Evolutionary conservation across 2,888 invertebrate genomes (phyloP).

Genomic region (Drosophila robusta): DNA sequence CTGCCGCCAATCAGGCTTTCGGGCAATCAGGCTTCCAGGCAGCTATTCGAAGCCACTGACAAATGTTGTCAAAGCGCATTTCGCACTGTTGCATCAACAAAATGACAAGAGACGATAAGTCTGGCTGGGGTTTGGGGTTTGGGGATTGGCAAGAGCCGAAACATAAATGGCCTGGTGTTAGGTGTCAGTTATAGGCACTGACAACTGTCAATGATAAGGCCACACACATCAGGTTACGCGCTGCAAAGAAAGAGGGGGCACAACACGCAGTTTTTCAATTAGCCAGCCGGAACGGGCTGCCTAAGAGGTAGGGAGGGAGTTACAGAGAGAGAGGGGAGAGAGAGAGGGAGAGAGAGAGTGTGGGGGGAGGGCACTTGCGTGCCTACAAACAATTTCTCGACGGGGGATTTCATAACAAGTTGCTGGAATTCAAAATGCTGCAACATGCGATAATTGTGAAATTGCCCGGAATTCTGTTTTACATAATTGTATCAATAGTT

Average conservation of each 20-base stretch:
- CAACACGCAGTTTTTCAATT: constrained; percentile 66
- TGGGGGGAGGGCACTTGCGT: constrained; percentile 40
- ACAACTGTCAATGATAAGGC: constrained; percentile 73
- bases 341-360: neutral
- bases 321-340: neutral
- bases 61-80: constrained; percentile 63
- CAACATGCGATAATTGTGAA: constrained; percentile 65
- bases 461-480: constrained; percentile 66
- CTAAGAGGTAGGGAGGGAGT: neutral
- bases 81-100: constrained; percentile 44
- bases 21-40: constrained; percentile 3
- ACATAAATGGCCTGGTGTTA: constrained; percentile 62
- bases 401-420: constrained; percentile 47
- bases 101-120: constrained; percentile 45
- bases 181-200: constrained; percentile 66
- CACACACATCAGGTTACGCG: constrained; percentile 45
- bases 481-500: constrained; percentile 64
- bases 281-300: constrained; percentile 31
- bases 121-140: constrained; percentile 6
- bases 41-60: constrained; percentile 40
- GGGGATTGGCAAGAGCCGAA: constrained; percentile 14
- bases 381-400: constrained; percentile 52
- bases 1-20: constrained; percentile 34
- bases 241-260: constrained; percentile 17
- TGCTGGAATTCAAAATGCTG: constrained; percentile 56